These are phyloP conservation scores for Tichodroma muraria DNA, from an alignment of 2,113 vertebrate species.

Conservation along the genomic window DNA sequence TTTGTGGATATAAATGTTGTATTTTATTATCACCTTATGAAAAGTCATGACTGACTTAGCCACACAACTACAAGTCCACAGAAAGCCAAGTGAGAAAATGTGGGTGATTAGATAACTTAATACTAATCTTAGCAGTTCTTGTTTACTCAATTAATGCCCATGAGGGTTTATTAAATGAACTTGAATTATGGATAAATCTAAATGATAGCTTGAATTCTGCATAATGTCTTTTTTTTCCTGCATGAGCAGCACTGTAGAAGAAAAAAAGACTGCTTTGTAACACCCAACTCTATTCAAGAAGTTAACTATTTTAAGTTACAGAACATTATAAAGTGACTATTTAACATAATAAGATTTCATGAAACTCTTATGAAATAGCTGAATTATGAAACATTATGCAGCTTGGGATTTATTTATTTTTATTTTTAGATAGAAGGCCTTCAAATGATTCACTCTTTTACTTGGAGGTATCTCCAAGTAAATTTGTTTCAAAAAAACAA, in stretches of 20 bases:
- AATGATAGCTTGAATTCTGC: neutral
- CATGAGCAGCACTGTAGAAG: neutral
- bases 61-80: neutral
- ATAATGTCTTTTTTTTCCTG: neutral
- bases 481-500: neutral
- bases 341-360: neutral
- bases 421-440: neutral
- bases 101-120: neutral
- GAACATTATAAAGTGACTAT: neutral
- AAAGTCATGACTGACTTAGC: neutral
- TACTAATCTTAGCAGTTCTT: neutral
- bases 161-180: neutral
- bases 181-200: neutral
- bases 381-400: neutral
- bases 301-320: neutral
- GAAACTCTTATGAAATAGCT: neutral
- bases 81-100: neutral
- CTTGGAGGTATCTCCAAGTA: neutral
- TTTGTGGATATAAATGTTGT: neutral
- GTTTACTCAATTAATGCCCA: neutral
- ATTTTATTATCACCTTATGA: neutral
- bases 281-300: neutral
- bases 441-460: neutral
- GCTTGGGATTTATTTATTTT: neutral
- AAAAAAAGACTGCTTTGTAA: neutral